phyloP scores from a whole-genome alignment of 1,140 invertebrate species.

The Ceratina japonica region DNA sequence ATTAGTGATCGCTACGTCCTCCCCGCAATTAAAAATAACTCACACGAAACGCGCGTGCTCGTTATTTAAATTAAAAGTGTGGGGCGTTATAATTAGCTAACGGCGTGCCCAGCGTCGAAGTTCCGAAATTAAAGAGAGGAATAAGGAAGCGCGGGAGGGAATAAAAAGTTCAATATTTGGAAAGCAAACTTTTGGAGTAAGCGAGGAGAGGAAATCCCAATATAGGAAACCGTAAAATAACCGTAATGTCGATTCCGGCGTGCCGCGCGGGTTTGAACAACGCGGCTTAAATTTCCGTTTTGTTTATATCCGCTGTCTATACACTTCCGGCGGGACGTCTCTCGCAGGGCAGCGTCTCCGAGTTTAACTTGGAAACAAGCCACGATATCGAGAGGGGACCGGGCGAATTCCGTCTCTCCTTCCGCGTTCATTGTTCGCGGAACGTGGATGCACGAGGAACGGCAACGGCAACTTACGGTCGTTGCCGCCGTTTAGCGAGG shows the following conservation, averaged over 20 bases:
- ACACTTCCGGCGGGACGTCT: conserved; percentile 22
- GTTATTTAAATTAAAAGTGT: no score
- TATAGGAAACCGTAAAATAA: neutral
- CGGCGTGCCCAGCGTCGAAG: no score
- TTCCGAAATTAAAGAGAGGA: no score
- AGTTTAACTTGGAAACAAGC: conserved; percentile 68
- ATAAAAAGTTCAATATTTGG: neutral
- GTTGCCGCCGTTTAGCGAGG: conserved; percentile 18
- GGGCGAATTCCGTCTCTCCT: conserved; percentile 39
- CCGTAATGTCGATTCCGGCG: neutral
- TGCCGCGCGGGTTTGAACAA: neutral
- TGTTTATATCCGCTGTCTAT: conserved; percentile 44
- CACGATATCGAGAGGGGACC: conserved; percentile 46
- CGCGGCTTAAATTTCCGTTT: conserved; percentile 52
- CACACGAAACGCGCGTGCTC: no score
- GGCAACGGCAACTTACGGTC: neutral
- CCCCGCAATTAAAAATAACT: no score
- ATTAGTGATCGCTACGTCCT: neutral
- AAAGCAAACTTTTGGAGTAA: neutral
- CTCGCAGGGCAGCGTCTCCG: conserved; percentile 38
- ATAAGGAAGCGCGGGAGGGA: no score
- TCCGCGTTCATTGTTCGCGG: conserved; percentile 45
- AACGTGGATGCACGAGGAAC: conserved; percentile 8
- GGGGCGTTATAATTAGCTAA: no score
- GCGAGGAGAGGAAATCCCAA: neutral